Evolutionary conservation across 2,113 vertebrate genomes (phyloP), one percentile per base, ranked within the genome.

Genomic region (Nicator chloris): DNA sequence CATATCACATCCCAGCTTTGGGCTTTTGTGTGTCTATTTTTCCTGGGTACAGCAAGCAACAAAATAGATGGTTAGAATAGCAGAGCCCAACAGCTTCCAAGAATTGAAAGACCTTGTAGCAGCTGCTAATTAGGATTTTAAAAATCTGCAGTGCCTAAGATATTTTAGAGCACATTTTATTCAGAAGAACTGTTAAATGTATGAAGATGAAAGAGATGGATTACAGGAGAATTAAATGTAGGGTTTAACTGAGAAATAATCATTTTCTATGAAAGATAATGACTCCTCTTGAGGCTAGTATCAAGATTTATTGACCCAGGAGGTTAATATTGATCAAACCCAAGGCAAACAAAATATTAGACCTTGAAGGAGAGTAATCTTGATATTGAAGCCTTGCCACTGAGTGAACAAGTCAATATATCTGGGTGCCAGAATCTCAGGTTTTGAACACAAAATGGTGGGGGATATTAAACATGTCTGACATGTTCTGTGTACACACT

Each of bases 241-340:
- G 86, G 92, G 56, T 93, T 96, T 97, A 98, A 97, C 94, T 61
- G 97, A 97, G 97, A 98, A 98, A 97, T 97, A 97, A 97, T 97
- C 92, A 84, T 97, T 98, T 97, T 87, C 97, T 95, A 90, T 97
- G 97, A 96, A 97, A 96, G 96, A 97, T 97, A 97, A 97, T 97
- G 96, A 90, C 95, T 96, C 70, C 97, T 97, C 97, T 85, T 51
- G 97, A 97, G 97, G 89, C 82, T 63, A 63, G 79, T 88, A 91
- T 95, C 88, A 91, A 96, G 97, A 98, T 98, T 97, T 97, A 98
- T 98, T 93, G 96, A 97, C 96, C 94, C 88, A 66, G 72, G 93
- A 93, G 91, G 95, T 96, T 96, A 94, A 92, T 78, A 91, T 96
- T 93, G 96, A 96, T 92, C 68, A 94, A 94, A 97, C 90, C 94